A percentile compares a stretch with the other conserved stretches of the same genome.
Evolutionary conservation across 2,888 invertebrate genomes (phyloP).

Genomic region (Agrotis exclamationis): DNA sequence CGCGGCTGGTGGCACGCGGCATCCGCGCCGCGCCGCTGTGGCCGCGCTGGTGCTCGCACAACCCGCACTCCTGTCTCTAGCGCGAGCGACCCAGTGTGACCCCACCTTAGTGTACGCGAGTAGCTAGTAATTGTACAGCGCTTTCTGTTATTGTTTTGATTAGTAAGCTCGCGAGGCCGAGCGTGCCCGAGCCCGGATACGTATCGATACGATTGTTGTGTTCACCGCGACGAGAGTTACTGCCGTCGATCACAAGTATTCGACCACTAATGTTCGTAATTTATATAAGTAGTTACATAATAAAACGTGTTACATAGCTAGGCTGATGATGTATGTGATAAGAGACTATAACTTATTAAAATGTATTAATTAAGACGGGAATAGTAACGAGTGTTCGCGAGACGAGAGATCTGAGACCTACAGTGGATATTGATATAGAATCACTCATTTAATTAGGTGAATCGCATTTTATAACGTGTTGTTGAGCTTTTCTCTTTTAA

Average conservation of each 20-base stretch:
- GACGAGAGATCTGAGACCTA: constrained; percentile 22
- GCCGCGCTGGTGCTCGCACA: constrained; percentile 95
- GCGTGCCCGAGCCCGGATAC: not conserved
- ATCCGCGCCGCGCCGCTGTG: constrained; percentile 93
- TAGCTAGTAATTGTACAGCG: constrained; percentile 79
- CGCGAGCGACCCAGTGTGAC: constrained; percentile 58
- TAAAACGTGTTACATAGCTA: constrained; percentile 67
- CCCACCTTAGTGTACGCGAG: constrained; percentile 59
- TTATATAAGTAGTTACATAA: constrained; percentile 63
- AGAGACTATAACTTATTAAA: constrained; percentile 59
- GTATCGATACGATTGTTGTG: constrained; percentile 31
- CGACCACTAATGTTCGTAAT: constrained; percentile 49
- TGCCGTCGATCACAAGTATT: constrained; percentile 57
- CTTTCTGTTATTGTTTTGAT: constrained; percentile 63
- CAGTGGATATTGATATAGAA: constrained; percentile 20
- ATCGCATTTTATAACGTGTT: constrained; percentile 46
- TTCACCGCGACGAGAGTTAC: constrained; percentile 41
- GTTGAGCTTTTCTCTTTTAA: constrained; percentile 51
- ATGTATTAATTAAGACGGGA: constrained; percentile 23
- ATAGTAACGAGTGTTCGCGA: constrained; percentile 21
- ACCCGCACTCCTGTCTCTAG: constrained; percentile 94
- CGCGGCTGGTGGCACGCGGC: constrained; percentile 92
- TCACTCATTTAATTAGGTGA: constrained; percentile 35
- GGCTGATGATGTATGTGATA: constrained; percentile 61
- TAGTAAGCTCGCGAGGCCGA: constrained; percentile 58